These are phyloP conservation scores for Neoseiulus cucumeris DNA, from an alignment of 1,140 invertebrate species.

Conservation along the genomic window DNA sequence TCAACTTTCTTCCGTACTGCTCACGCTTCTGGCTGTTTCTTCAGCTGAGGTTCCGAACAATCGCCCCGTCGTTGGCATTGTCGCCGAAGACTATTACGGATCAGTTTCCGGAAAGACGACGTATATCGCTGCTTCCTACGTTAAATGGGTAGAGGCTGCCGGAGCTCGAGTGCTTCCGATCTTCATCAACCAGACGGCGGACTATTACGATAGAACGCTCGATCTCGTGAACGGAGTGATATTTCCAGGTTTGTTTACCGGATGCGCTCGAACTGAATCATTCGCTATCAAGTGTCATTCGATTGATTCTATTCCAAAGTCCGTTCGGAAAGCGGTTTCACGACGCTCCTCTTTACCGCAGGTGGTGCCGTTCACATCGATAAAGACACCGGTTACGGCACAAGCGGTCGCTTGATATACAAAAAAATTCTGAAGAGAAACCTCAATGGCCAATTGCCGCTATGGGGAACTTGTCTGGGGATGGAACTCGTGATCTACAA, in stretches of 20 bases:
- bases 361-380: background rate
- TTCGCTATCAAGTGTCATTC: too few relatives aligned
- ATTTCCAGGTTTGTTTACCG: background rate
- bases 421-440: background rate
- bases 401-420: background rate
- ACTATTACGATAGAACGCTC: background rate
- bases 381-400: background rate
- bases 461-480: background rate
- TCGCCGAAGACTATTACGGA: slow-evolving; percentile 2
- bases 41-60: background rate
- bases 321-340: too few relatives aligned
- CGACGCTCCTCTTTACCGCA: too few relatives aligned
- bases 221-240: background rate
- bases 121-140: background rate
- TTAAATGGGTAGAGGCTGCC: background rate
- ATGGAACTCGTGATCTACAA: background rate
- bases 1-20: too few relatives aligned
- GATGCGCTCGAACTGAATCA: background rate
- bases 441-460: background rate
- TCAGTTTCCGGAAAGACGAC: background rate
- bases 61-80: background rate
- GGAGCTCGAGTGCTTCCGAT: background rate
- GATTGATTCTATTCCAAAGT: too few relatives aligned
- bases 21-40: too few relatives aligned
- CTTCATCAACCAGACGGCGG: background rate